Base-by-base conservation (phyloP, 2,888 invertebrate genomes). In the Tetheella fluctuosa region DNA sequence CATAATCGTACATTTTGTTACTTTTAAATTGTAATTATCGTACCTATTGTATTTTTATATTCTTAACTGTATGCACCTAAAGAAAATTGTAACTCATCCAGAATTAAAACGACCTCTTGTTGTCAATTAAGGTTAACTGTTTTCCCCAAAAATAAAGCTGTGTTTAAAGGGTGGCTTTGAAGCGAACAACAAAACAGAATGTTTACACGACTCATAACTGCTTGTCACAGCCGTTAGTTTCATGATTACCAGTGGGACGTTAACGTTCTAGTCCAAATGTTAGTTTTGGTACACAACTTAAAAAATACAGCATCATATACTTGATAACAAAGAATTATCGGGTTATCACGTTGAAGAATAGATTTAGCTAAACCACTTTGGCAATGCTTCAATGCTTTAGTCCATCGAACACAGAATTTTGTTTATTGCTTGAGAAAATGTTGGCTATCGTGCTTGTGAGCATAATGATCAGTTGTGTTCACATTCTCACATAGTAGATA, bases 231-330 rank as follows among this genome's bases (percentile, higher is more conserved):
- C 39, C 39, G 15, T 48, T 48, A 48, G 48, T 48, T 20, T 20
- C 48, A 48, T 20, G 20, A 48, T 48, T 48, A 48, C 48, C 48
- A 17, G 48, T 10, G 48, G 48, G 48, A 48, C 48, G 17, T 48
- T 39, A 20, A 48, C 48, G 48, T 48, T 48, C 48, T 48, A 48
- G 17, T 20, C 48, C 48, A 20, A 48, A 48, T 20, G 48, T 48
- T 48, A 20, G 48, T 48, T 48, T 48, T 39, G 17, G 20, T 20
- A 10, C 20, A 48, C 15, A 48, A 48, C 48, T 20, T 48, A 17
- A 48, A 48, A 48, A 48, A 48, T 17, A 48, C 48, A 48, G 48
- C 17, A 10, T 10, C 48, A 13, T 34, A 13, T 13, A 34, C 13
- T 13, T 0, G 2, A 17, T 0, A 1, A 10, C 15, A 10, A n/a